Conservation (phyloP, 2,113 vertebrate species). For the Crotophaga sulcirostris region DNA sequence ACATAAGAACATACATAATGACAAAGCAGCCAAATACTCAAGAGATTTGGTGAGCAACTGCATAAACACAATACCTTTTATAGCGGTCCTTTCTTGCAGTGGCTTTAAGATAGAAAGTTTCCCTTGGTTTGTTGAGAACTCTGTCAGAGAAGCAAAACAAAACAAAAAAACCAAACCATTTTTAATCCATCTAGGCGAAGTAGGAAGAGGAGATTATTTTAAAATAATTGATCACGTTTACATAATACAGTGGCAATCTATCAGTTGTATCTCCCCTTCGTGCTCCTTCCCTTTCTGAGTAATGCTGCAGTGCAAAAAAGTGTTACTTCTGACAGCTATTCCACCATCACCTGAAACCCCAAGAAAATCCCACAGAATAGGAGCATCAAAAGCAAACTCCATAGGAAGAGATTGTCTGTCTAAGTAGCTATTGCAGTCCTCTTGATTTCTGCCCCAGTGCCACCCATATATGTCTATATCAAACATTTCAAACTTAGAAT, state of each 20-base stretch:
- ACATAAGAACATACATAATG: background rate
- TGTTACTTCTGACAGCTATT: background rate
- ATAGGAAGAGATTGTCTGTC: background rate
- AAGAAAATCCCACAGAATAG: background rate
- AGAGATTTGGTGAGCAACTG: background rate
- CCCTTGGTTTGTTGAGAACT: background rate
- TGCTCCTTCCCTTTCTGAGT: background rate
- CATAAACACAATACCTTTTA: conserved; percentile 45
- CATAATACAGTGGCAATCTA: background rate
- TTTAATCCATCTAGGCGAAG: background rate
- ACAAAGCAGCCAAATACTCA: background rate
- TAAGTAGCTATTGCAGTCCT: background rate
- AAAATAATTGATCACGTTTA: background rate
- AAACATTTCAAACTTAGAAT: background rate
- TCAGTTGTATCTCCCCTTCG: background rate
- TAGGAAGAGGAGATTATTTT: background rate
- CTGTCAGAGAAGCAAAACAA: conserved; percentile 40
- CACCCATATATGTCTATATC: background rate
- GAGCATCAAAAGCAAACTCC: background rate
- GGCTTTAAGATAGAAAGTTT: conserved; percentile 11
- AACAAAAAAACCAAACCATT: background rate
- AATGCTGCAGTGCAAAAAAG: background rate
- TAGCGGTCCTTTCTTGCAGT: background rate
- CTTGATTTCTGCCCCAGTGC: background rate
- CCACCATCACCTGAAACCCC: background rate